A percentile compares a stretch with the other conserved stretches of the same genome.
These are phyloP conservation scores for Paracanthobrama guichenoti DNA, from an alignment of 2,113 vertebrate genomes.

Conservation along the genomic window DNA sequence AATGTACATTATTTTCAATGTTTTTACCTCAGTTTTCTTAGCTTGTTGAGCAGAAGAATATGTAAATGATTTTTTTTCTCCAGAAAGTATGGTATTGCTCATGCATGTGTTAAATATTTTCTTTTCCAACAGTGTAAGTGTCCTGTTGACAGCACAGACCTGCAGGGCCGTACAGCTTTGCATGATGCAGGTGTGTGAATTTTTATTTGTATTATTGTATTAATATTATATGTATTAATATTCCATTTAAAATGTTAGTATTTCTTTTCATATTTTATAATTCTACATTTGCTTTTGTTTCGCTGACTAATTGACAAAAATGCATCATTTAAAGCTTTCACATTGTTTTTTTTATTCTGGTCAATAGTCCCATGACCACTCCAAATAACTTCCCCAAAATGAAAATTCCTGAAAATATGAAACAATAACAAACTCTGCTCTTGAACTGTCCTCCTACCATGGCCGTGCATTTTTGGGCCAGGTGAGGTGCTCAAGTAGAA, in stretches of 20 bases:
- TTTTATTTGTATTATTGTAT: not conserved
- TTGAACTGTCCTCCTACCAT: too few relatives aligned
- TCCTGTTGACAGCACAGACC: slow-evolving; percentile 79
- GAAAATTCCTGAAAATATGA: too few relatives aligned
- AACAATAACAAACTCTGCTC: too few relatives aligned
- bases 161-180: slow-evolving; percentile 83
- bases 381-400: not conserved
- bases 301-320: not conserved
- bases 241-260: not conserved
- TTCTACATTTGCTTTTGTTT: not conserved
- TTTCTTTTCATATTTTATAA: not conserved
- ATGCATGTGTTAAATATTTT: not conserved
- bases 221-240: not conserved
- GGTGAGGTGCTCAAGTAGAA: too few relatives aligned
- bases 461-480: too few relatives aligned
- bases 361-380: not conserved
- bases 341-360: not conserved
- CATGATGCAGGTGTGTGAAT: slow-evolving; percentile 81
- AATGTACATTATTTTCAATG: not conserved
- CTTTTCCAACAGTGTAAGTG: slow-evolving; percentile 78
- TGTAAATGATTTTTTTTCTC: not conserved
- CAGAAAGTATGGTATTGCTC: not conserved
- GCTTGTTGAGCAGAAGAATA: not conserved
- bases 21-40: not conserved
- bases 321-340: not conserved